Evolutionary conservation across 1,140 invertebrate genomes (phyloP).

Genomic region (Danaus plexippus): DNA sequence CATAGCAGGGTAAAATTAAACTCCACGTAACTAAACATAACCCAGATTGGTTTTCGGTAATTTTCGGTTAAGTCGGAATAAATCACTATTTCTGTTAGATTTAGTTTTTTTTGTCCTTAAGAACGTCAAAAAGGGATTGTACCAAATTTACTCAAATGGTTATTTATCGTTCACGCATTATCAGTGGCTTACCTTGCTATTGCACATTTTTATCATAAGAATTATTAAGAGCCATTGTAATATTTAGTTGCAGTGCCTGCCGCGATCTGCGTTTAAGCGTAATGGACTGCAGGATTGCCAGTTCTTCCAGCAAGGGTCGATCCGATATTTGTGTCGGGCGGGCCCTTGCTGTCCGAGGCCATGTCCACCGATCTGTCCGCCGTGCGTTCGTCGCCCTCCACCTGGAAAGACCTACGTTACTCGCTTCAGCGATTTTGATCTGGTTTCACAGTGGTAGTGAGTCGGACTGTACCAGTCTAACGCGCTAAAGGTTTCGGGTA

Average conservation of each 20-base stretch:
- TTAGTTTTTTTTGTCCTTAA: too few species aligned
- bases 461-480: slow-evolving; percentile 20
- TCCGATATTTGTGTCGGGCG: slow-evolving; percentile 61
- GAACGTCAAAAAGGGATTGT: too few species aligned
- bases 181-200: too few species aligned
- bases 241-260: slow-evolving; percentile 60
- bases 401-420: slow-evolving; percentile 63
- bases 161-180: too few species aligned
- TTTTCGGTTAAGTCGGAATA: too few species aligned
- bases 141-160: too few species aligned
- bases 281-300: slow-evolving; percentile 68
- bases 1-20: too few species aligned
- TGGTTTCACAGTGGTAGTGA: slow-evolving; percentile 58
- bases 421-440: slow-evolving; percentile 62
- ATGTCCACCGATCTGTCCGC: slow-evolving; percentile 56
- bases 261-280: slow-evolving; percentile 67
- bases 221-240: too few species aligned
- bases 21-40: too few species aligned
- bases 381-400: slow-evolving; percentile 58
- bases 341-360: slow-evolving; percentile 43
- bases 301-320: slow-evolving; percentile 64
- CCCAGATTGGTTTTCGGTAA: too few species aligned
- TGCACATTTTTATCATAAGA: too few species aligned
- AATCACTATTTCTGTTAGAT: too few species aligned
- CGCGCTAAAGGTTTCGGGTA: slow-evolving; percentile 35